Percentiles rank a stretch among this genome's conserved stretches.
phyloP scores from a whole-genome alignment of 2,113 vertebrate species.

The Numenius arquata region DNA sequence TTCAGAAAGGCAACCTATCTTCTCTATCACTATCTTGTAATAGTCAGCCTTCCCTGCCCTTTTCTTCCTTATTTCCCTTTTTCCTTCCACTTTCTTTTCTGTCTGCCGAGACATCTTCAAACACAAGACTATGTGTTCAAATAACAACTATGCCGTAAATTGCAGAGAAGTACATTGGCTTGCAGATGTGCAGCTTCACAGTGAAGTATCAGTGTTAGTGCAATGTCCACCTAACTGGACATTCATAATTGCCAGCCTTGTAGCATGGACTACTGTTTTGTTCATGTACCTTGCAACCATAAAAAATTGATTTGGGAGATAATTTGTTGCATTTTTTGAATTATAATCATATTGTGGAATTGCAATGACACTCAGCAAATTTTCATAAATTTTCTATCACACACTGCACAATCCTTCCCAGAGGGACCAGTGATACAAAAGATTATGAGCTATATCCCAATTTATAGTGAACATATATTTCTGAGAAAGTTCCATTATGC shows the following conservation, averaged over 20 bases:
- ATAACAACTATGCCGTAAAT: neutral
- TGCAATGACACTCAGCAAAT: neutral
- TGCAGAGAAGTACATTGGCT: neutral
- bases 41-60: neutral
- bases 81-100: neutral
- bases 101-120: neutral
- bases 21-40: neutral
- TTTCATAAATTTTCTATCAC: neutral
- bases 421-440: neutral
- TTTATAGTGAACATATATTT: neutral
- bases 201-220: neutral
- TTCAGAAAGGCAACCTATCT: neutral
- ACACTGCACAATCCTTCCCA: neutral
- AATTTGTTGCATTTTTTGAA: neutral
- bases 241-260: neutral
- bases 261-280: neutral
- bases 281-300: neutral
- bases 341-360: neutral
- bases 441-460: neutral
- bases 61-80: neutral
- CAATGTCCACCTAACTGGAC: neutral
- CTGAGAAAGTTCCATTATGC: neutral
- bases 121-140: neutral
- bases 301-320: neutral
- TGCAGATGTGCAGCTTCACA: rapidly evolving